A percentile compares a stretch with the other conserved stretches of the same genome.
These are phyloP conservation scores for Temnothorax unifasciatus DNA, from an alignment of 2,888 invertebrate genomes.

Conservation along the genomic window DNA sequence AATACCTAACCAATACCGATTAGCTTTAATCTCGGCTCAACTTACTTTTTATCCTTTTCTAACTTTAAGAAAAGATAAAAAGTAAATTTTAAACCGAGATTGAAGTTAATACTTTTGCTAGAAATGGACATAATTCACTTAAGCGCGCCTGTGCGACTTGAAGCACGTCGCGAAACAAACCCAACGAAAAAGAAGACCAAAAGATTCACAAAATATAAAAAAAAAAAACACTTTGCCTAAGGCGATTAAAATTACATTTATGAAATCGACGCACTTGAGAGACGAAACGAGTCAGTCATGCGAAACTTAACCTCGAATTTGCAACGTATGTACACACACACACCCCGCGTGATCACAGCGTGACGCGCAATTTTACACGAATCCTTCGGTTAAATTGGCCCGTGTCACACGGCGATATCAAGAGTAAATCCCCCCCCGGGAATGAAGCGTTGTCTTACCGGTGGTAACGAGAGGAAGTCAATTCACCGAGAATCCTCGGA, in stretches of 20 bases:
- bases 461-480: constrained; percentile 34
- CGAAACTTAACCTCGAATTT: constrained; percentile 22
- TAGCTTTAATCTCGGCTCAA: no score
- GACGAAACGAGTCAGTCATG: background rate
- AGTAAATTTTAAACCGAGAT: no score
- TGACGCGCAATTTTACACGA: background rate
- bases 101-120: no score
- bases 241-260: background rate
- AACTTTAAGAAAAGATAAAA: no score
- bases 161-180: background rate
- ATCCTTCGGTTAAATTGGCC: background rate
- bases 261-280: background rate
- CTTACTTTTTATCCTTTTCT: no score
- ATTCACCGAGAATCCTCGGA: constrained; percentile 34
- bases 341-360: no score
- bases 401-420: background rate
- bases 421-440: background rate
- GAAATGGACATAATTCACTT: background rate
- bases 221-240: background rate
- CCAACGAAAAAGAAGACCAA: background rate
- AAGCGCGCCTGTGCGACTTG: background rate
- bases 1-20: no score
- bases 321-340: background rate
- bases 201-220: background rate
- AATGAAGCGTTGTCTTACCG: constrained; percentile 59